phyloP scores from a whole-genome alignment of 1,140 invertebrate species.

The Aphelinus certus region DNA sequence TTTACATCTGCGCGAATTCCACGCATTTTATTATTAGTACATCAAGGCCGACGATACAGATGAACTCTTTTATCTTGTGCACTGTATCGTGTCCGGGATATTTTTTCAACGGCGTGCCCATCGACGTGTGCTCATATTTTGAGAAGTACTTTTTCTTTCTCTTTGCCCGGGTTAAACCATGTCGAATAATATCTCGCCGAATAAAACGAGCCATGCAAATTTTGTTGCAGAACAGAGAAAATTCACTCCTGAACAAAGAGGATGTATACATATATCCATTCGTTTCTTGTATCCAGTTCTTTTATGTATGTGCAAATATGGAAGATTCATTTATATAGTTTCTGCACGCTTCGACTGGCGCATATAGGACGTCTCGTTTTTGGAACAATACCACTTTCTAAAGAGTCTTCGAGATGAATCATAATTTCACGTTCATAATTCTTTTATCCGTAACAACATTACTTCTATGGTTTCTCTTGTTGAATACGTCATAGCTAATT shows the following conservation, averaged over 20 bases:
- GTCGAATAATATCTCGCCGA: slow-evolving; percentile 9
- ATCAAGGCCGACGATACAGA: background rate
- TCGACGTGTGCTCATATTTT: background rate
- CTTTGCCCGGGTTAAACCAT: background rate
- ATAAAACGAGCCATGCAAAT: slow-evolving; percentile 4
- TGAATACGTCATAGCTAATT: too few species aligned
- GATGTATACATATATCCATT: background rate
- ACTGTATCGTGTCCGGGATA: background rate
- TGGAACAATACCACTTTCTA: too few species aligned
- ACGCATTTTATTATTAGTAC: slow-evolving; percentile 15
- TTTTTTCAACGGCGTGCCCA: background rate
- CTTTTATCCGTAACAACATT: too few species aligned
- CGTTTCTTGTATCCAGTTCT: background rate
- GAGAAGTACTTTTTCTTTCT: background rate
- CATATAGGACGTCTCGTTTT: too few species aligned
- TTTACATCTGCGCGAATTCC: slow-evolving; percentile 34
- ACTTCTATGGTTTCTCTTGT: too few species aligned
- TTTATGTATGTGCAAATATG: background rate
- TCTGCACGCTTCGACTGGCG: too few species aligned
- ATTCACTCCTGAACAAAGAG: slow-evolving; percentile 1
- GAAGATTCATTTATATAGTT: background rate
- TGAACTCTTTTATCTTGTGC: slow-evolving; percentile 27
- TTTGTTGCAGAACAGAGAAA: background rate
- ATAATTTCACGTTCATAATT: too few species aligned
- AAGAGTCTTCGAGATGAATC: too few species aligned